Evolutionary conservation across 2,113 vertebrate genomes (phyloP), one percentile per base, ranked within the genome.

Genomic region (Chionomys nivalis): DNA sequence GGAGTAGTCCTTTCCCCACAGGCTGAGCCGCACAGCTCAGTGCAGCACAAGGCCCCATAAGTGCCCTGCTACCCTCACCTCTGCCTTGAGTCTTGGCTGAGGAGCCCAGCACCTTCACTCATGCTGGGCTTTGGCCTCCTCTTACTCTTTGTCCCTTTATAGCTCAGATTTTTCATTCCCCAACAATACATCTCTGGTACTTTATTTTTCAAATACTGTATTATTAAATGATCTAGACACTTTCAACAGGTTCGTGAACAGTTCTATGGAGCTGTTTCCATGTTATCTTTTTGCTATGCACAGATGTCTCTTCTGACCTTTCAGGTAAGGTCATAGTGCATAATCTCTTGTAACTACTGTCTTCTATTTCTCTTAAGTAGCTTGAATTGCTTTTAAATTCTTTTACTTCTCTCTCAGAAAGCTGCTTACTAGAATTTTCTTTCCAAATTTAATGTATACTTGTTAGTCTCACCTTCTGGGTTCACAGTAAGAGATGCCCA

Each of bases 301-400:
- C 91, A 98, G 96, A 98, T 96, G 98, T 98, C 97, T 98, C 21
- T 82, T 96, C 81, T 93, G 76, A 90, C 88, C 47, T 94, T 93
- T 97, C 76, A 87, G 44, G 70, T 94, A 90, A 93, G 87, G 66
- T 44, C 31, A 58, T 31, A 17, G 26, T 90, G 10, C 16, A 7
- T 78, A n/a, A 1, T 98, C 83, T 98, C 91, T 98, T 95, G 97
- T 96, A 98, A 95, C 97, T 97, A 95, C 85, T 94, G 87, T 98
- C 95, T 98, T 97, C 97, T 97, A 98, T 98, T 96, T 98, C 94
- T 98, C 98, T 85, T 88, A 96, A 96, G 96, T 91, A 97, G 89
- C 96, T 94, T 97, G 76, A 83, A 58, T 96, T 79, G 55, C 98
- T 82, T 98, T 87, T 88, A 11, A 2, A 52, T 24, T 82, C 21